Conservation (phyloP, 2,888 invertebrate genomes). For the Tenthredo distinguenda region DNA sequence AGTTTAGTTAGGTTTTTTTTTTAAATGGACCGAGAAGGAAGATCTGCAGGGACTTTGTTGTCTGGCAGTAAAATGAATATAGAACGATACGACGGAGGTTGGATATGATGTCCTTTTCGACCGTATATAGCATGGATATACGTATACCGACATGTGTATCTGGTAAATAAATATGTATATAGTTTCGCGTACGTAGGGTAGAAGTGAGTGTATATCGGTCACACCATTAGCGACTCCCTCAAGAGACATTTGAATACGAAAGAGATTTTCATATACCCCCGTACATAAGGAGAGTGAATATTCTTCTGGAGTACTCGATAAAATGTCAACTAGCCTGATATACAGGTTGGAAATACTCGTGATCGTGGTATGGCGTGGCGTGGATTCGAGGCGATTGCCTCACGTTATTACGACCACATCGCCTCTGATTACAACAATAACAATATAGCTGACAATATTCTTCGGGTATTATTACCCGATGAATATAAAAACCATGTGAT, state of each 20-base stretch:
- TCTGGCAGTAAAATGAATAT: constrained; percentile 26
- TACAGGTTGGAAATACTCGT: not conserved
- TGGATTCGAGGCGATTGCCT: not conserved
- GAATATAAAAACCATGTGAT: not conserved
- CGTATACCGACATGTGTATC: not conserved
- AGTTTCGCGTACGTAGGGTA: not conserved
- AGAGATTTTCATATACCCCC: constrained; percentile 15
- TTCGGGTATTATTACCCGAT: not conserved
- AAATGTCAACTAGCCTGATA: constrained; percentile 25
- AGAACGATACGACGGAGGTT: not conserved
- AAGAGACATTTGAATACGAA: constrained; percentile 42
- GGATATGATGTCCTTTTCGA: constrained; percentile 8
- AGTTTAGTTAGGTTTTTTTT: not conserved
- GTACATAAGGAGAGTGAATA: not conserved
- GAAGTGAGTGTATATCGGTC: not conserved
- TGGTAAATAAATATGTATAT: not conserved
- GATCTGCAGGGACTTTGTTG: constrained; percentile 13
- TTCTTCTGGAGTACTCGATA: not conserved
- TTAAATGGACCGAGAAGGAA: not conserved
- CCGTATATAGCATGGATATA: not conserved
- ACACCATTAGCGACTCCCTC: constrained; percentile 34
- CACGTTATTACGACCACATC: not conserved
- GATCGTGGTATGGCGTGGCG: not conserved
- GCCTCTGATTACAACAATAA: not conserved
- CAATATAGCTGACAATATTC: not conserved